Conservation (phyloP, 2,888 invertebrate species). For the Hyposoter dolosus region DNA sequence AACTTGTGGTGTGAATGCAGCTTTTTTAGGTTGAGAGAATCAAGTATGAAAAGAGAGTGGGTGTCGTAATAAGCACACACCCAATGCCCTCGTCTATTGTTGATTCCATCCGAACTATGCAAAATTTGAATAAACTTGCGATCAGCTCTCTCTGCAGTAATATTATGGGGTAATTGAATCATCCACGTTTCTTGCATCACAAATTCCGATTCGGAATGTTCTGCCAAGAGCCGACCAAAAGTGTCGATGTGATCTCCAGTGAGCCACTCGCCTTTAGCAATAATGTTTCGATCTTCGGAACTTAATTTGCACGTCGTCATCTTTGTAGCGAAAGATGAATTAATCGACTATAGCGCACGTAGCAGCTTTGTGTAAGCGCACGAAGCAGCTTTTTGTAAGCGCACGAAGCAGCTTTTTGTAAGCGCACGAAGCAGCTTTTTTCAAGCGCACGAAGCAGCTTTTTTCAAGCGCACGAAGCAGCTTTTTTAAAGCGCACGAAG, state of each 20-base stretch:
- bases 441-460: too few relatives aligned
- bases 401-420: too few relatives aligned
- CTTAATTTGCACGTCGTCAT: not conserved
- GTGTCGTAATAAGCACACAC: not conserved
- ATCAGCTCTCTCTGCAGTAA: too few relatives aligned
- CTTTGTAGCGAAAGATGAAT: not conserved
- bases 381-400: too few relatives aligned
- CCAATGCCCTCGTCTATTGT: not conserved
- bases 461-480: not conserved
- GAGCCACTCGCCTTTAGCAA: not conserved
- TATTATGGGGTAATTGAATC: not conserved
- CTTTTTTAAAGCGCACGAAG: not conserved
- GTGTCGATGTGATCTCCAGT: slow-evolving; percentile 3
- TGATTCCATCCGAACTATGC: not conserved
- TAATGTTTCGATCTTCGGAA: not conserved
- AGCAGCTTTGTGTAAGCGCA: not conserved
- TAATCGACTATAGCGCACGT: not conserved
- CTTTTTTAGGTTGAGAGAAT: too few relatives aligned
- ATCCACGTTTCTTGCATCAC: not conserved
- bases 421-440: too few relatives aligned
- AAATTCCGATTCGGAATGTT: not conserved
- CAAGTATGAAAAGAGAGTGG: not conserved
- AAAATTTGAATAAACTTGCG: not conserved
- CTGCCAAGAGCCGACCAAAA: slow-evolving; percentile 3
- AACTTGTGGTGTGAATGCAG: too few relatives aligned